Conservation (phyloP, 2,888 invertebrate genomes). For the Meloe dianella region DNA sequence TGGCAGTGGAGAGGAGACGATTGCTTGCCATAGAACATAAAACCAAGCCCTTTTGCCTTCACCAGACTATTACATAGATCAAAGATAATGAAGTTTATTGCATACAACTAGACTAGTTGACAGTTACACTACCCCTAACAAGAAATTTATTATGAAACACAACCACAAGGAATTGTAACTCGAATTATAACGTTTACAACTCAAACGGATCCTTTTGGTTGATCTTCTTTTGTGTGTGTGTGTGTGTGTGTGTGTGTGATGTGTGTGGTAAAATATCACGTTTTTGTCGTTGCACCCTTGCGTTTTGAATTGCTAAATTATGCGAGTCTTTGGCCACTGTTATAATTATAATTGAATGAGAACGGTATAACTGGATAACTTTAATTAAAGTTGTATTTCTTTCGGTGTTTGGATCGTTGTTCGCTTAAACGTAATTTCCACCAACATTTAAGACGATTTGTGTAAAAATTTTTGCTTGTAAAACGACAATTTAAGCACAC, state of each 20-base stretch:
- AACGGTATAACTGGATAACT: not conserved
- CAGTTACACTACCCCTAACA: not conserved
- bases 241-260: too few species aligned
- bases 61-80: conserved; percentile 4
- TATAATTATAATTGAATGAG: not conserved
- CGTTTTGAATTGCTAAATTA: not conserved
- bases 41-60: not conserved
- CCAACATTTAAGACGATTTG: not conserved
- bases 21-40: not conserved
- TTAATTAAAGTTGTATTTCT: conserved; percentile 11
- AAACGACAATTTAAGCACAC: too few species aligned
- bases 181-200: not conserved
- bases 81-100: conserved; percentile 9
- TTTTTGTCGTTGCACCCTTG: not conserved
- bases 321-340: not conserved
- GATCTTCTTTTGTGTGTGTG: not conserved
- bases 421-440: not conserved
- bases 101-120: not conserved
- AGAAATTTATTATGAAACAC: not conserved
- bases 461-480: not conserved
- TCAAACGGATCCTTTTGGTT: not conserved
- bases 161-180: not conserved
- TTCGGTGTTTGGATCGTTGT: not conserved
- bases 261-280: not conserved
- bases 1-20: not conserved